Evolutionary conservation across 1,140 invertebrate species (phyloP), one percentile per base, ranked within the genome.

Genomic region (Leucophenga varia): DNA sequence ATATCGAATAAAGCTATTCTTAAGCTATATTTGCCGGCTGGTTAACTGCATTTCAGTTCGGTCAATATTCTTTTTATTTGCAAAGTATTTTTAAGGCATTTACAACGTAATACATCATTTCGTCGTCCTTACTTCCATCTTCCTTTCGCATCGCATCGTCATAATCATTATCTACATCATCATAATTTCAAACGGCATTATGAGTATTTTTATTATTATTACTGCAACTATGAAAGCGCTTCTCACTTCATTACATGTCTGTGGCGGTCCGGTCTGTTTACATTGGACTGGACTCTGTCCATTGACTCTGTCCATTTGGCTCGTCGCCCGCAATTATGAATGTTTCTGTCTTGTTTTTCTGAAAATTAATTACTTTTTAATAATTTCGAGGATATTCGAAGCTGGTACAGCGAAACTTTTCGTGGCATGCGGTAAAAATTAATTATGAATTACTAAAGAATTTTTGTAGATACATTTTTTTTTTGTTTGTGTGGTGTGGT

Each of bases 311-410:
- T n/a, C n/a, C 25, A 16, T 35, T 40, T 19, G n/a, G 14, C 19
- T 36, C 30, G 42, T 49, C 49, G 37, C 49, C 43, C 37, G 42
- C 64, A 64, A 67, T 67, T 67, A 59, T 57, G 54, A 57, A 59
- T 59, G 51, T 51, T 49, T 54, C 42, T 31, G 54, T 34, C 35
- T 35, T 42, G 40, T 47, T 32, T 28, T 47, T 47, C 59, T 68
- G n/a, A n/a, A n/a, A n/a, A 67, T 67, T 67, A 67, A 67, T 67
- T 67, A 63, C 63, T 67, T 67, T 67, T 67, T 67, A 67, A 67
- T 67, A 59, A 59, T 65, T 65, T 52, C 43, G 35, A 22, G 31
- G 9, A 34, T 34, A 34, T 34, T 25, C 22, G 22, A 5, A 25
- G 22, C 22, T 6, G 10, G 22, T 25, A 10, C 22, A 5, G 10